Percentiles rank a stretch among this genome's conserved stretches.
Conservation (phyloP, 2,888 invertebrate species). For the Aporophyla nigra region DNA sequence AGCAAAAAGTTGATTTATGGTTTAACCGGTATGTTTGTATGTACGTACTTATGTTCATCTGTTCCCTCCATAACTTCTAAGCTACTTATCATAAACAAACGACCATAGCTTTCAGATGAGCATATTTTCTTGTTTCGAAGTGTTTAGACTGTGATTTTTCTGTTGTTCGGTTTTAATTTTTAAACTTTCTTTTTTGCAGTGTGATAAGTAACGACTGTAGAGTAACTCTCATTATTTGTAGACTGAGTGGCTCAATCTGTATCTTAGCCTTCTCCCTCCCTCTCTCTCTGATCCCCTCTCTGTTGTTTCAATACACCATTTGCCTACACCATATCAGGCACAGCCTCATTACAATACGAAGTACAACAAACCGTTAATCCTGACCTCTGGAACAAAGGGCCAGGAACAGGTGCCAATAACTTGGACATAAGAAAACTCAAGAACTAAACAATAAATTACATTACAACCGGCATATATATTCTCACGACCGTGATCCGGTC, state of each 20-base stretch:
- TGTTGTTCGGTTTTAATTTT: no score
- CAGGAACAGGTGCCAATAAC: constrained; percentile 60
- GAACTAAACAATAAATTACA: constrained; percentile 64
- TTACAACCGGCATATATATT: constrained; percentile 62
- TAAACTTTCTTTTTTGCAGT: neutral
- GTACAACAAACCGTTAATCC: constrained; percentile 63
- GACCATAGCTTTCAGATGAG: no score
- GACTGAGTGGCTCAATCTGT: neutral
- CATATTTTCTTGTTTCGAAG: no score
- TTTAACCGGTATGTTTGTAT: no score
- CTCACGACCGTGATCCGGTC: constrained; percentile 67
- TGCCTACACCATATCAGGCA: constrained; percentile 21
- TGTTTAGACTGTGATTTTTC: no score
- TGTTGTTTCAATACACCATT: neutral
- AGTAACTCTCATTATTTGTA: rapidly evolving
- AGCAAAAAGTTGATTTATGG: no score
- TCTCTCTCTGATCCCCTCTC: neutral
- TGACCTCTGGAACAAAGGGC: constrained; percentile 40
- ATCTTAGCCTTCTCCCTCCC: neutral
- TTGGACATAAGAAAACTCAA: constrained; percentile 42
- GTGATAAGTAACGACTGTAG: neutral
- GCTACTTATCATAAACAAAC: no score
- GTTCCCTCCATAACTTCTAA: no score
- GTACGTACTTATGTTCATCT: no score
- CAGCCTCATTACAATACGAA: constrained; percentile 53